These are phyloP conservation scores for Danio albolineatus DNA, from an alignment of 2,797 vertebrate genomes.

Conservation along the genomic window DNA sequence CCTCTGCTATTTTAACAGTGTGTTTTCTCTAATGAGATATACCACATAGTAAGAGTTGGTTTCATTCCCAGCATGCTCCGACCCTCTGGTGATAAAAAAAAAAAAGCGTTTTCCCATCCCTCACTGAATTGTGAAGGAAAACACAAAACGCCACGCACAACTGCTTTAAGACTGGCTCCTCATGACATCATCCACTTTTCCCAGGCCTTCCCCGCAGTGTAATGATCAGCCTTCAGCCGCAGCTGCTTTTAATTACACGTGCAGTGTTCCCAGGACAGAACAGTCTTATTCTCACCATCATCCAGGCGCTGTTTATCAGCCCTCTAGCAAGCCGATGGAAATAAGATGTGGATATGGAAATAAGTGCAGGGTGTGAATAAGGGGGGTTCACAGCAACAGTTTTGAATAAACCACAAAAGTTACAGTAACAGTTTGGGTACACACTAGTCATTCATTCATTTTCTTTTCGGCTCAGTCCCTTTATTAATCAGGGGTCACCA, in stretches of 20 bases:
- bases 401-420: conserved; percentile 8
- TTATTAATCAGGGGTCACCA: no score
- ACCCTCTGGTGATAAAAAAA: conserved; percentile 21
- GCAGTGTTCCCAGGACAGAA: conserved; percentile 41
- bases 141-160: conserved; percentile 1
- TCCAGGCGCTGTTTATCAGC: conserved; percentile 22
- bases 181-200: conserved; percentile 57
- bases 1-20: conserved; percentile 38
- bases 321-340: not conserved
- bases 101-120: conserved; percentile 40
- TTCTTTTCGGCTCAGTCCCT: no score
- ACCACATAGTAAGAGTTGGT: conserved; percentile 15
- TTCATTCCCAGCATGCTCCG: conserved; percentile 23
- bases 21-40: conserved; percentile 43
- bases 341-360: conserved; percentile 8
- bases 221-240: conserved; percentile 53
- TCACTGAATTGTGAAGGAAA: conserved; percentile 28
- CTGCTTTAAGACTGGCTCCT: conserved; percentile 39
- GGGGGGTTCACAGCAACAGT: not conserved
- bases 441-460: no score
- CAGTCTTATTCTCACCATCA: conserved; percentile 41
- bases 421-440: not conserved
- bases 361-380: conserved; percentile 14
- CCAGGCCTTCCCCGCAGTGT: conserved; percentile 46
- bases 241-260: conserved; percentile 72